Evolutionary conservation across 2,113 vertebrate genomes (phyloP).

Genomic region (Ariopsis seemanni): DNA sequence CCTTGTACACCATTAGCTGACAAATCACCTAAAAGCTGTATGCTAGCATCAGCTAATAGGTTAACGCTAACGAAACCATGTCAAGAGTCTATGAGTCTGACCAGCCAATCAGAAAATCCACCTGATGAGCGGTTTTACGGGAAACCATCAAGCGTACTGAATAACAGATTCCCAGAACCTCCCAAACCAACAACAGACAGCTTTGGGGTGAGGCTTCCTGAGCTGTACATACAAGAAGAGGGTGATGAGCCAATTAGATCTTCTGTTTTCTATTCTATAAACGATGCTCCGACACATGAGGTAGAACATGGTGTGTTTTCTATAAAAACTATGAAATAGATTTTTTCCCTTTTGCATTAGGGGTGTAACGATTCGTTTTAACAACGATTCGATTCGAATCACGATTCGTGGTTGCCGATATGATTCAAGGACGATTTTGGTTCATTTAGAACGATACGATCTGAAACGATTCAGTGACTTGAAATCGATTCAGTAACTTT

Average conservation of each 20-base stretch:
- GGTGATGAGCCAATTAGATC: slow-evolving; percentile 52
- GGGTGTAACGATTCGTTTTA: too few species aligned
- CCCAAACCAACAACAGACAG: slow-evolving; percentile 21
- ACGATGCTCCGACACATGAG: slow-evolving; percentile 66
- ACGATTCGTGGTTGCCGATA: too few species aligned
- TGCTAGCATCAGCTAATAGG: slow-evolving; percentile 54
- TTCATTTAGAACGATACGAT: too few species aligned
- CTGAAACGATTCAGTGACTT: too few species aligned
- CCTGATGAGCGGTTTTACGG: background rate
- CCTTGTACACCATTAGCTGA: slow-evolving; percentile 54
- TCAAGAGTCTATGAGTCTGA: background rate
- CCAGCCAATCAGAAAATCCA: slow-evolving; percentile 13
- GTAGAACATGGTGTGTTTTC: slow-evolving; percentile 73
- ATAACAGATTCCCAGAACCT: slow-evolving; percentile 4
- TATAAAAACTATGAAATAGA: background rate
- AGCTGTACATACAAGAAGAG: slow-evolving; percentile 87
- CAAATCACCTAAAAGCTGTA: slow-evolving; percentile 58
- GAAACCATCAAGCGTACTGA: slow-evolving; percentile 18
- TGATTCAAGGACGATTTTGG: too few species aligned
- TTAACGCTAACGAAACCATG: slow-evolving; percentile 41
- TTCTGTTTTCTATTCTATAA: slow-evolving; percentile 42
- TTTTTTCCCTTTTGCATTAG: background rate
- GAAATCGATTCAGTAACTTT: too few species aligned
- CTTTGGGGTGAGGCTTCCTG: slow-evolving; percentile 62
- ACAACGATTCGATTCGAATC: too few species aligned